These are phyloP conservation scores for Pyrrhia umbra DNA, from an alignment of 2,888 invertebrate genomes.

Conservation along the genomic window DNA sequence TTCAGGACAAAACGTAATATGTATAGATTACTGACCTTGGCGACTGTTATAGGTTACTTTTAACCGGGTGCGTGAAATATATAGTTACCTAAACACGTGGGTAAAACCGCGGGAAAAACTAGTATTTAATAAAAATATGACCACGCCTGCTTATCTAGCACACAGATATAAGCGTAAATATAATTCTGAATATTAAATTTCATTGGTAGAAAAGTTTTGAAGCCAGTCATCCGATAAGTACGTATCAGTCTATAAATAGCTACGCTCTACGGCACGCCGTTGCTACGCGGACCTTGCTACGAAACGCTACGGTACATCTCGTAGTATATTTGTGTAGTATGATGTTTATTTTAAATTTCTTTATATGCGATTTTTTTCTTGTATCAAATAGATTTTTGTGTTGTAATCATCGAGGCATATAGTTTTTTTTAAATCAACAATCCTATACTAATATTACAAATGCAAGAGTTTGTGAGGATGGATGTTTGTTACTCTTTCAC, in stretches of 20 bases:
- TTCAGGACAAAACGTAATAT: too few relatives aligned
- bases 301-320: constrained; percentile 39
- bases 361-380: not conserved
- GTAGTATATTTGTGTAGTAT: constrained; percentile 18
- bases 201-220: constrained; percentile 17
- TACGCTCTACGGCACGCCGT: constrained; percentile 36
- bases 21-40: too few relatives aligned
- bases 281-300: constrained; percentile 60
- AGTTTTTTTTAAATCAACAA: too few relatives aligned
- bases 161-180: not conserved
- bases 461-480: too few relatives aligned
- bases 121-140: too few relatives aligned
- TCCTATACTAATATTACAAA: too few relatives aligned
- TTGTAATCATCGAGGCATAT: too few relatives aligned
- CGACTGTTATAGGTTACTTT: too few relatives aligned
- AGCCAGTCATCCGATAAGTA: constrained; percentile 19
- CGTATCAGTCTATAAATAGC: constrained; percentile 37
- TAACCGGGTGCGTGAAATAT: too few relatives aligned
- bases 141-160: not conserved
- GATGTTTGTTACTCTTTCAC: too few relatives aligned
- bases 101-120: too few relatives aligned
- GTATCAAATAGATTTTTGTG: not conserved
- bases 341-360: constrained; percentile 14
- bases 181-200: constrained; percentile 6
- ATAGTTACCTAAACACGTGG: too few relatives aligned